Evolutionary conservation across 2,888 invertebrate species (phyloP), one percentile per base, ranked within the genome.

Genomic region (Platypus cylindrus): DNA sequence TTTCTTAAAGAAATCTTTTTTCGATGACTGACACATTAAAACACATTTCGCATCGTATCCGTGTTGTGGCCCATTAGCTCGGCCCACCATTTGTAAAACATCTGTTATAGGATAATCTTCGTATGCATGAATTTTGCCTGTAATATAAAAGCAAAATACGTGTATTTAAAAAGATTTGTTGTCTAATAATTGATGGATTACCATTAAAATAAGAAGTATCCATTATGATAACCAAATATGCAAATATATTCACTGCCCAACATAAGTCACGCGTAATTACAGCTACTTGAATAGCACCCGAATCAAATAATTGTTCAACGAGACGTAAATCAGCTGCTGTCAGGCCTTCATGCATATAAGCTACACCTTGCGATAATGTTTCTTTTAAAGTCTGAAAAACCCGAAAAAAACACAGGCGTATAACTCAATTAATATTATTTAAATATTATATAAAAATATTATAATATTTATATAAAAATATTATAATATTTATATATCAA

Each of bases 31-130:
- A 61, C 98, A 98, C 73, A 99, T 81, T 3, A 98, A 72, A 7
- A 97, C 91, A 45, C 93, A 94, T 53, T 94, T 83, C 18, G 93
- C 84, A 56, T 93, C 90, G 13, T 87, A 80, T 62, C 97, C 97
- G 38, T 84, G 78, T 5, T 82, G 65, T 0, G 97, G 94, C 2
- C 97, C 68, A 60, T 97, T 95, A 1, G 97, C 97, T 30, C 91
- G 71, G 0, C 97, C 97, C 25, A 97, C 75, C 97, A 98, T 98
- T 64, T 98, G 95, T 14, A 98, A 66, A 0, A 99, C 90, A 54
- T 95, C 95, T 1, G 90, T 91, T 17, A 97, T 78, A 0, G 97
- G 93, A 62, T 97, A 99, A 64, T 98, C 98, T 63, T 97, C 95
- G 64, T 98, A 95, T 1, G 82, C 75, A 54, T 83, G 82, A 13